A percentile compares a stretch with the other conserved stretches of the same genome.
phyloP scores from a whole-genome alignment of 2,888 invertebrate genomes.

The Coleophora flavipennella region DNA sequence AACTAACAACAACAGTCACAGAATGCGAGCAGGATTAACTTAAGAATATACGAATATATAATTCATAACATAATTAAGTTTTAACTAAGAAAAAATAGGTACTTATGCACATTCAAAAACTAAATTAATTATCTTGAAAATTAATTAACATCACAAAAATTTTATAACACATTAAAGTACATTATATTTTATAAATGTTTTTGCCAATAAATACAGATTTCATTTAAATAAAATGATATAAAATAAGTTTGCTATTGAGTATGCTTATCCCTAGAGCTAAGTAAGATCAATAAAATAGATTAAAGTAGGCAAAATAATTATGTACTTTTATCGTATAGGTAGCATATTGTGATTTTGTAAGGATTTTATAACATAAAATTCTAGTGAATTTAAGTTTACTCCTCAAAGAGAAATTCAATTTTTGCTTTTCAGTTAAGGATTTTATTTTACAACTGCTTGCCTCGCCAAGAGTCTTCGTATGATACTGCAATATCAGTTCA shows the following conservation, averaged over 20 bases:
- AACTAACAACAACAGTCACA: conserved; percentile 68
- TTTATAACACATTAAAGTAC: too few species aligned
- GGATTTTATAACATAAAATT: too few species aligned
- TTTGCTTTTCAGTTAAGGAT: too few species aligned
- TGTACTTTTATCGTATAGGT: too few species aligned
- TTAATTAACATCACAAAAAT: conserved; percentile 12
- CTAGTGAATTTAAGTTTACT: too few species aligned
- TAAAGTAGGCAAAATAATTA: too few species aligned
- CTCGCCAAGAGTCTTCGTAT: too few species aligned
- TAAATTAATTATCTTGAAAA: conserved; percentile 22
- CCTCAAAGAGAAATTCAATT: too few species aligned
- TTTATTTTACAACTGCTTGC: too few species aligned
- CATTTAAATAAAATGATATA: conserved; percentile 14
- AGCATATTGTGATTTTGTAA: too few species aligned
- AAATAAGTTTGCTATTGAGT: conserved; percentile 23
- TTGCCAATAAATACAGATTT: conserved; percentile 63
- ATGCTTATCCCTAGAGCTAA: conserved; percentile 28
- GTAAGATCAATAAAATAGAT: neutral
- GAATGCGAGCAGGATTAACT: conserved; percentile 67
- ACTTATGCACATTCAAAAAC: conserved; percentile 14
- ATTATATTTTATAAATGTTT: conserved; percentile 31
- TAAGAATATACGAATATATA: conserved; percentile 30
- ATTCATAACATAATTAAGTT: conserved; percentile 17
- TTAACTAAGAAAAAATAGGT: too few species aligned
- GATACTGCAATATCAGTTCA: too few species aligned